These are phyloP conservation scores for Tetrao urogallus DNA, from an alignment of 2,113 vertebrate genomes.

Conservation along the genomic window DNA sequence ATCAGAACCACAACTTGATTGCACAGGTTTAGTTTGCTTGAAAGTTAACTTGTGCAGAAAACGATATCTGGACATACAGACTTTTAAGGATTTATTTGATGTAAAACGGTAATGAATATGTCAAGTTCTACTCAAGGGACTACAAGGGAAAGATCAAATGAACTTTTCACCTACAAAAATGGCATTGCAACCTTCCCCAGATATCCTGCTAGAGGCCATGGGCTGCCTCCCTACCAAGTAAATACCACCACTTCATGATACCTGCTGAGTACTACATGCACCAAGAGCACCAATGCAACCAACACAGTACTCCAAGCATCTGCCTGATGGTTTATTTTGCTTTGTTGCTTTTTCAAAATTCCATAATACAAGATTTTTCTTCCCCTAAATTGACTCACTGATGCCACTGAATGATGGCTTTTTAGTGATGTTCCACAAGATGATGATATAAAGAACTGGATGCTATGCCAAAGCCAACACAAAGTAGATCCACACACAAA, in stretches of 20 bases:
- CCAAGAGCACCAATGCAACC: background rate
- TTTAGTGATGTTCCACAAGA: background rate
- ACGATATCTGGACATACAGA: background rate
- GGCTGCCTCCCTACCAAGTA: background rate
- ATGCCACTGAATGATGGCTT: background rate
- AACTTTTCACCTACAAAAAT: background rate
- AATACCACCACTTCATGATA: accelerated
- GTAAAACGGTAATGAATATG: accelerated
- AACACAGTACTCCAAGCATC: background rate
- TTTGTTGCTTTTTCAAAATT: background rate
- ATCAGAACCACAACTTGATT: background rate
- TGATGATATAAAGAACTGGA: background rate
- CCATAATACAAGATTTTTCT: background rate
- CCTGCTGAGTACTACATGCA: too few species aligned
- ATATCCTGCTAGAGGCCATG: background rate
- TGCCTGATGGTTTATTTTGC: background rate
- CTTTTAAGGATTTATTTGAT: background rate
- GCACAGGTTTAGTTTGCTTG: background rate
- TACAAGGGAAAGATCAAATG: background rate
- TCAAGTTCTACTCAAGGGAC: background rate
- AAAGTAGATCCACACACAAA: background rate
- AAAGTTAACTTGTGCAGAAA: background rate
- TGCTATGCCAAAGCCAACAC: background rate
- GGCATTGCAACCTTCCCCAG: background rate
- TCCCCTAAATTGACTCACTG: background rate